Evolutionary conservation across 2,888 invertebrate genomes (phyloP).

Genomic region (Reticulitermes lucifugus): DNA sequence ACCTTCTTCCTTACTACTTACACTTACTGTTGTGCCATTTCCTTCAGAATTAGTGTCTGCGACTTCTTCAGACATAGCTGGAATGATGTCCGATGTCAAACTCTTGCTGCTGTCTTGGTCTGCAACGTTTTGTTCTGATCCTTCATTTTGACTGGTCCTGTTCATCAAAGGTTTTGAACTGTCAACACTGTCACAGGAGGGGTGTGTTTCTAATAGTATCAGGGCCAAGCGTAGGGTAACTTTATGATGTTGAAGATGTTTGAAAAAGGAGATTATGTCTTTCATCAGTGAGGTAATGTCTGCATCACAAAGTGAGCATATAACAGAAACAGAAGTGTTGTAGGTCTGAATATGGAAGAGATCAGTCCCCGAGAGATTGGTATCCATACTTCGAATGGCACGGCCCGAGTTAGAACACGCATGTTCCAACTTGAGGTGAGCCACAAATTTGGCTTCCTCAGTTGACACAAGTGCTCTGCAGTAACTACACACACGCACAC

Average conservation of each 20-base stretch:
- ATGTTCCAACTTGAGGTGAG: constrained; percentile 49
- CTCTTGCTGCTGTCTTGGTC: constrained; percentile 18
- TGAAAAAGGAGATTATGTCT: constrained; percentile 50
- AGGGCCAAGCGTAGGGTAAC: constrained; percentile 49
- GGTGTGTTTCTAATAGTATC: constrained; percentile 39
- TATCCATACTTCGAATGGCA: constrained; percentile 37
- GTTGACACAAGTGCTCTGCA: constrained; percentile 49
- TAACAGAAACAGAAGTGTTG: constrained; percentile 38
- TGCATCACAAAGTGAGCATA: constrained; percentile 49
- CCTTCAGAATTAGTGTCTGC: not conserved
- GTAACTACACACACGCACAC: constrained; percentile 49
- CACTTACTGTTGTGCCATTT: not conserved
- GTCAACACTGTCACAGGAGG: constrained; percentile 9
- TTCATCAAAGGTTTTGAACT: not conserved
- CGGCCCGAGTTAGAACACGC: constrained; percentile 37
- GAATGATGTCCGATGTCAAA: not conserved
- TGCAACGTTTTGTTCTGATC: not conserved
- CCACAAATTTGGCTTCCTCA: constrained; percentile 37
- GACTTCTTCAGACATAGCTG: constrained; percentile 10
- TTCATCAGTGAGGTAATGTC: constrained; percentile 49
- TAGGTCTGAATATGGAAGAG: constrained; percentile 35
- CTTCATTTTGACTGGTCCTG: not conserved
- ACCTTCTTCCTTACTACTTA: not conserved
- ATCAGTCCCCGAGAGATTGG: constrained; percentile 25
- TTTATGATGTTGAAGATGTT: constrained; percentile 52